phyloP scores from a whole-genome alignment of 2,113 vertebrate species.

The Bos javanicus region DNA sequence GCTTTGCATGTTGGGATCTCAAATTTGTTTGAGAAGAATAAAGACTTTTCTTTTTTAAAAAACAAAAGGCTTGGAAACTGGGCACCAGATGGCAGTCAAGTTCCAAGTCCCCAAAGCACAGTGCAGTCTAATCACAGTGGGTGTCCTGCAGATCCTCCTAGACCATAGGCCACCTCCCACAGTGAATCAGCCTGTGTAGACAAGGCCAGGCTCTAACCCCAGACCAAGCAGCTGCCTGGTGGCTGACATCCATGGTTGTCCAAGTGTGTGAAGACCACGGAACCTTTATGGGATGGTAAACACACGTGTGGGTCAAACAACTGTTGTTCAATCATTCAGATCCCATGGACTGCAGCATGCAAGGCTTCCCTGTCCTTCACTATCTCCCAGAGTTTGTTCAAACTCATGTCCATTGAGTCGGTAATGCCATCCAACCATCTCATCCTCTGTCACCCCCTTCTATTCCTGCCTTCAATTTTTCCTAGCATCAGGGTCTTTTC shows the following conservation, averaged over 20 bases:
- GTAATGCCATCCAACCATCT: background rate
- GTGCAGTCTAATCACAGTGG: background rate
- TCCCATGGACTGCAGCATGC: background rate
- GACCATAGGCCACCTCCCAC: background rate
- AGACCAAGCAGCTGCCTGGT: background rate
- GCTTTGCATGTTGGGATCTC: background rate
- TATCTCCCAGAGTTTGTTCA: background rate
- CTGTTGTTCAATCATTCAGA: background rate
- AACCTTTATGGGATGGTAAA: background rate
- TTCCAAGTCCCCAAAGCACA: background rate
- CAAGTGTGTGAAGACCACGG: background rate
- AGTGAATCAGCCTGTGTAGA: background rate
- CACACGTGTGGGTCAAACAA: background rate
- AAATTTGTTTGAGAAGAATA: background rate
- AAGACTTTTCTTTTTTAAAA: background rate
- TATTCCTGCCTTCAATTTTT: background rate
- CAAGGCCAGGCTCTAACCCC: background rate
- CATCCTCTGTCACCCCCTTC: background rate
- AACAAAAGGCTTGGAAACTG: background rate
- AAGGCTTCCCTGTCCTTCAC: background rate
- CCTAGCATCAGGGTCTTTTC: background rate
- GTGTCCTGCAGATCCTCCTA: background rate
- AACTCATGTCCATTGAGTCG: background rate
- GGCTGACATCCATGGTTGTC: background rate
- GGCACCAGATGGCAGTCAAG: background rate